Conservation (phyloP, 2,797 vertebrate species). For the Halcyon smyrnensis region DNA sequence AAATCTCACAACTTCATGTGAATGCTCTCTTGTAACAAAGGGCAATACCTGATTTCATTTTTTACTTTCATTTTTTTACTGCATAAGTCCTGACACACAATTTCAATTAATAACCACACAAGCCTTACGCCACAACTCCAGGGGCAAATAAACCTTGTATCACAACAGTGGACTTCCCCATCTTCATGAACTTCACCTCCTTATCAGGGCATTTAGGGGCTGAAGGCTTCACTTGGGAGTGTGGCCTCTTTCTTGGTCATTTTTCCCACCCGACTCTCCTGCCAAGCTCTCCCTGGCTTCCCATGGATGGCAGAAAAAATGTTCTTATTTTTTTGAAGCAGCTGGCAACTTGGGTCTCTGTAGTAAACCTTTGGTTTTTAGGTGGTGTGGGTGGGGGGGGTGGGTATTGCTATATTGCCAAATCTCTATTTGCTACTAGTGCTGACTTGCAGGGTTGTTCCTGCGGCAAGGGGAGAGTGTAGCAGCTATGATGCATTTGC, state of each 20-base stretch:
- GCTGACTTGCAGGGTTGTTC: not conserved
- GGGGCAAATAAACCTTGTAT: not conserved
- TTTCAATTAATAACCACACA: not conserved
- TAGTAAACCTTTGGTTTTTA: not conserved
- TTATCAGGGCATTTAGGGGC: not conserved
- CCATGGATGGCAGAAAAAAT: accelerated
- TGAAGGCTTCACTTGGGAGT: not conserved
- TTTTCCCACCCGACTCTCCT: not conserved
- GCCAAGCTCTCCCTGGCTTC: not conserved
- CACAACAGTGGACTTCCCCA: not conserved
- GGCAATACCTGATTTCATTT: not conserved
- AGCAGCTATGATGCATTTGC: not conserved
- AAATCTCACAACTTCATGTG: not conserved
- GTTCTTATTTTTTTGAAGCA: not conserved
- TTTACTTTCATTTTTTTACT: not conserved
- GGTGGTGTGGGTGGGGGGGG: not conserved
- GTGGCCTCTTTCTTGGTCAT: not conserved
- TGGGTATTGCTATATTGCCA: not conserved
- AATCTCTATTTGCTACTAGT: not conserved
- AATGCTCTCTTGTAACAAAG: not conserved
- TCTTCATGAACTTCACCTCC: not conserved
- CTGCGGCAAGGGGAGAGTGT: not conserved
- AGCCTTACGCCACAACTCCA: not conserved
- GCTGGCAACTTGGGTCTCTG: not conserved
- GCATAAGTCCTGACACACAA: not conserved